Evolutionary conservation across 1,140 invertebrate species (phyloP).

Genomic region (Heliconius himera): DNA sequence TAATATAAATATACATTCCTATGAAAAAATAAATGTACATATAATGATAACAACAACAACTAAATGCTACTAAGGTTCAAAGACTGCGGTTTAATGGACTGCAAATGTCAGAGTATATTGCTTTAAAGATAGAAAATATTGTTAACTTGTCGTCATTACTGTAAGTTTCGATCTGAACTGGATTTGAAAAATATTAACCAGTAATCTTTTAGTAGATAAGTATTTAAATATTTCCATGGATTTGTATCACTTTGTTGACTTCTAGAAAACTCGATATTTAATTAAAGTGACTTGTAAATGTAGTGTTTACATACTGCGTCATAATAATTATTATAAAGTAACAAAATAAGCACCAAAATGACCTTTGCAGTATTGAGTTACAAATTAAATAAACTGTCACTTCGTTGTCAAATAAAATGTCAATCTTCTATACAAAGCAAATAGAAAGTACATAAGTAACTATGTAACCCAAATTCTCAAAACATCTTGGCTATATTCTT

Average conservation of each 20-base stretch:
- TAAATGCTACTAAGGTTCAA: background rate
- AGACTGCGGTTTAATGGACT: background rate
- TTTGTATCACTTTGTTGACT: background rate
- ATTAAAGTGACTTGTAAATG: background rate
- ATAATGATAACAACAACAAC: background rate
- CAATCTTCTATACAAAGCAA: too few species aligned
- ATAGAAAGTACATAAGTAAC: too few species aligned
- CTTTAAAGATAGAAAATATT: background rate
- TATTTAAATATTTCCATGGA: background rate
- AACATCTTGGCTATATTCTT: too few species aligned
- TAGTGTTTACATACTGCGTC: background rate
- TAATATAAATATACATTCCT: too few species aligned
- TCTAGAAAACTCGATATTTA: background rate
- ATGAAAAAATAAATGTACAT: too few species aligned
- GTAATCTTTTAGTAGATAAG: background rate
- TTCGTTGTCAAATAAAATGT: too few species aligned
- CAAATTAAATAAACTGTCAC: background rate
- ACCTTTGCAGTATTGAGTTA: background rate
- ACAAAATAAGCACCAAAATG: background rate
- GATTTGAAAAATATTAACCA: background rate
- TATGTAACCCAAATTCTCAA: too few species aligned
- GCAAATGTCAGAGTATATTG: background rate
- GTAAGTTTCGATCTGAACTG: background rate
- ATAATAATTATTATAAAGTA: background rate
- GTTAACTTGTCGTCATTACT: too few species aligned